Conservation (phyloP, 1,140 invertebrate genomes). For the Phthorimaea operculella region DNA sequence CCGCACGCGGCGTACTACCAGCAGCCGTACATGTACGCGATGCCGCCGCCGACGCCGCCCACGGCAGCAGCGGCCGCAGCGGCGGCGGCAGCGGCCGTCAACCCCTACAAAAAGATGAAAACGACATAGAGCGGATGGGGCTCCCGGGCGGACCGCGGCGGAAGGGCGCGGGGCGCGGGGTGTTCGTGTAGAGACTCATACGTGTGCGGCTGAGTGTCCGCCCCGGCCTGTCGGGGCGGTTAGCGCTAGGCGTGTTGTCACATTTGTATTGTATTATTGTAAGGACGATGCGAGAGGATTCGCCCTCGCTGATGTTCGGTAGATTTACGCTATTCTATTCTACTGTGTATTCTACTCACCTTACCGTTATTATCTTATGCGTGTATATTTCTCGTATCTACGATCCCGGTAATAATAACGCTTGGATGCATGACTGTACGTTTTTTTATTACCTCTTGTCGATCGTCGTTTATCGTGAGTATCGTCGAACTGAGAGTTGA, state of each 20-base stretch:
- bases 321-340: slow-evolving; percentile 63
- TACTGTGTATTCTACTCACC: slow-evolving; percentile 63
- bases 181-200: slow-evolving; percentile 63
- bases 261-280: slow-evolving; percentile 67
- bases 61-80: slow-evolving; percentile 64
- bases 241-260: slow-evolving; percentile 66
- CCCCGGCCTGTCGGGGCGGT: slow-evolving; percentile 59
- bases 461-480: slow-evolving; percentile 60
- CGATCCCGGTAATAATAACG: slow-evolving; percentile 87
- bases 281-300: slow-evolving; percentile 59
- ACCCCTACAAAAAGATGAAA: slow-evolving; percentile 89
- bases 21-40: slow-evolving; percentile 70
- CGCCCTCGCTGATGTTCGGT: slow-evolving; percentile 59
- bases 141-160: slow-evolving; percentile 35
- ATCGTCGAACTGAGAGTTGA: slow-evolving; percentile 64
- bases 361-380: slow-evolving; percentile 67
- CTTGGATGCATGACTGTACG: slow-evolving; percentile 88
- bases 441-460: slow-evolving; percentile 79
- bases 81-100: slow-evolving; percentile 70
- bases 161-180: slow-evolving; percentile 58
- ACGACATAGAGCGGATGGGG: slow-evolving; percentile 74
- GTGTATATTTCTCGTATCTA: slow-evolving; percentile 71
- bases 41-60: slow-evolving; percentile 68
- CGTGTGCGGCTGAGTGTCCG: slow-evolving; percentile 51
- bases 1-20: slow-evolving; percentile 49